These are phyloP conservation scores for Lagodon rhomboides DNA, from an alignment of 2,797 vertebrate genomes.

Conservation along the genomic window DNA sequence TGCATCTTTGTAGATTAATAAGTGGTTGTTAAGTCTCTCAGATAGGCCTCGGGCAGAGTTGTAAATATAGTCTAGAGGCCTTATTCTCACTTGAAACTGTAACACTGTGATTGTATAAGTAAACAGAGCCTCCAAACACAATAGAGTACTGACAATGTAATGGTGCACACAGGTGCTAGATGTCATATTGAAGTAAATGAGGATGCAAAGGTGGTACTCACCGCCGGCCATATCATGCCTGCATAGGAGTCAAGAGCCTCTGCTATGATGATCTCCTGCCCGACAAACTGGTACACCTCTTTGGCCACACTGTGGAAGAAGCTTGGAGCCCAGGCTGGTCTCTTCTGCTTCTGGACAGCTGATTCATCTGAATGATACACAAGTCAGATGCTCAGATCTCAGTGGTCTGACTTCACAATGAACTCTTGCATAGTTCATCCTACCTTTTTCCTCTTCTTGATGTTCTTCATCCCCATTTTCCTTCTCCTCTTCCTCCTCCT, in stretches of 20 bases:
- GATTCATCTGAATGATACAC: slow-evolving; percentile 44
- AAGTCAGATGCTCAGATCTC: slow-evolving; percentile 4
- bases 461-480: slow-evolving; percentile 4
- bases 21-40: neutral
- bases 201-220: slow-evolving; percentile 75
- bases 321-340: slow-evolving; percentile 81
- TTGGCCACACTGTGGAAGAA: slow-evolving; percentile 81
- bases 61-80: neutral
- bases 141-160: neutral
- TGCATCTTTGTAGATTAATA: neutral
- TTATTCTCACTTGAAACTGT: neutral
- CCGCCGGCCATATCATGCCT: slow-evolving; percentile 91
- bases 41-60: neutral
- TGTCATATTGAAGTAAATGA: neutral
- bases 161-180: neutral
- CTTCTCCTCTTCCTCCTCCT: neutral
- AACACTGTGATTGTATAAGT: neutral
- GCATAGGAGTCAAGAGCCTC: slow-evolving; percentile 90
- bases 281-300: slow-evolving; percentile 86
- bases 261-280: slow-evolving; percentile 87
- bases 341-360: slow-evolving; percentile 7
- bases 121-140: neutral
- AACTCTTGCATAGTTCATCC: neutral
- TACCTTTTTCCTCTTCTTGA: slow-evolving; percentile 40
- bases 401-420: neutral